Evolutionary conservation across 2,113 vertebrate species (phyloP).

Genomic region (Scytalopus superciliaris): DNA sequence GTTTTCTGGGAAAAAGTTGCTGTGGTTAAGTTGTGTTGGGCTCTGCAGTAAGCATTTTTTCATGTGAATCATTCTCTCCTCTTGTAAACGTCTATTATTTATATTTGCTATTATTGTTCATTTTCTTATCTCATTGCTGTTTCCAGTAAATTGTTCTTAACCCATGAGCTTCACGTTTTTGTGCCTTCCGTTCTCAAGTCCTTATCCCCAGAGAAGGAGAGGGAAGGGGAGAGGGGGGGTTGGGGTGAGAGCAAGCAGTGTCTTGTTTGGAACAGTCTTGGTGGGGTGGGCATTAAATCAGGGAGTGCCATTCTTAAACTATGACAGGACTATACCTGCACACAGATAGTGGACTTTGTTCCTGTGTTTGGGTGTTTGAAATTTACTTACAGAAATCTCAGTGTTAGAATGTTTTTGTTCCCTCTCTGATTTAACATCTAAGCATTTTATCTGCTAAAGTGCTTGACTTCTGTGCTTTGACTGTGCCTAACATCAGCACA

Average conservation of each 20-base stretch:
- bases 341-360: neutral
- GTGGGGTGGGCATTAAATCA: neutral
- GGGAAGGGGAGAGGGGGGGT: neutral
- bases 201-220: no score
- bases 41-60: neutral
- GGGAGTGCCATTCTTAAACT: neutral
- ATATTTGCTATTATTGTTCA: neutral
- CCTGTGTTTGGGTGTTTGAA: neutral
- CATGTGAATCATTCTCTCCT: neutral
- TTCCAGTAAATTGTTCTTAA: neutral
- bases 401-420: neutral
- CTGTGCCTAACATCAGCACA: neutral
- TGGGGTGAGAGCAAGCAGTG: fast-evolving
- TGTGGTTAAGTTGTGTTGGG: neutral
- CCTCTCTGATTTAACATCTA: neutral
- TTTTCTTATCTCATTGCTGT: neutral
- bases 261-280: neutral
- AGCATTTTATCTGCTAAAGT: neutral
- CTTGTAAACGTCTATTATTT: neutral
- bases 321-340: neutral
- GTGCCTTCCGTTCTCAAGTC: neutral
- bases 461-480: neutral
- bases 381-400: neutral
- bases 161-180: fast-evolving
- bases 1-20: fast-evolving